Percentiles rank a stretch among this genome's conserved stretches.
phyloP scores from a whole-genome alignment of 2,797 vertebrate genomes.

The Rhinoraja longicauda region DNA sequence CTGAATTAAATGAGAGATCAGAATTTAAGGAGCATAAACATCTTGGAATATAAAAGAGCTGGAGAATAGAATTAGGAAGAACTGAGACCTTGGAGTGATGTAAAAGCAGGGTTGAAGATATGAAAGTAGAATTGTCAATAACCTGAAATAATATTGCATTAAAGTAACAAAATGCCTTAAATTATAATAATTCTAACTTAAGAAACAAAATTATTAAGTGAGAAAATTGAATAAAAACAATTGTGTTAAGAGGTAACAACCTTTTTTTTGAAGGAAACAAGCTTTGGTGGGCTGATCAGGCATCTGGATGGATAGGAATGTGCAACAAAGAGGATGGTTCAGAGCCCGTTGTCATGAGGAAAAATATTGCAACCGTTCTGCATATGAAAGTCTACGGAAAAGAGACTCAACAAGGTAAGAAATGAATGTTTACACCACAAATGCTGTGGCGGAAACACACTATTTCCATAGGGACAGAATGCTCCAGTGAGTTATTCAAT shows the following conservation, averaged over 20 bases:
- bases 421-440: not conserved
- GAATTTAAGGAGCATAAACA: conserved; percentile 42
- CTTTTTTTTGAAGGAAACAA: conserved; percentile 63
- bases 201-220: conserved; percentile 35
- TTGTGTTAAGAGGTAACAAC: not conserved
- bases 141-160: too few species aligned
- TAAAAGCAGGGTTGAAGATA: too few species aligned
- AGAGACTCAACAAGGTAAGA: conserved; percentile 83
- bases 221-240: not conserved
- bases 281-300: conserved; percentile 96
- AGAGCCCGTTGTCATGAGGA: conserved; percentile 70
- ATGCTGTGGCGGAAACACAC: not conserved
- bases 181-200: conserved; percentile 36
- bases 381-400: conserved; percentile 96
- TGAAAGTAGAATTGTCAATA: too few species aligned
- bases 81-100: conserved; percentile 37
- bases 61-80: too few species aligned
- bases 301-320: conserved; percentile 81
- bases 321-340: conserved; percentile 87
- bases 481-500: not conserved
- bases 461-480: not conserved
- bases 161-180: conserved; percentile 40
- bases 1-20: conserved; percentile 42
- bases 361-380: conserved; percentile 86
- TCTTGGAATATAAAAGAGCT: too few species aligned